Conservation (phyloP, 1,140 invertebrate genomes). For the Teleopsis dalmanni region DNA sequence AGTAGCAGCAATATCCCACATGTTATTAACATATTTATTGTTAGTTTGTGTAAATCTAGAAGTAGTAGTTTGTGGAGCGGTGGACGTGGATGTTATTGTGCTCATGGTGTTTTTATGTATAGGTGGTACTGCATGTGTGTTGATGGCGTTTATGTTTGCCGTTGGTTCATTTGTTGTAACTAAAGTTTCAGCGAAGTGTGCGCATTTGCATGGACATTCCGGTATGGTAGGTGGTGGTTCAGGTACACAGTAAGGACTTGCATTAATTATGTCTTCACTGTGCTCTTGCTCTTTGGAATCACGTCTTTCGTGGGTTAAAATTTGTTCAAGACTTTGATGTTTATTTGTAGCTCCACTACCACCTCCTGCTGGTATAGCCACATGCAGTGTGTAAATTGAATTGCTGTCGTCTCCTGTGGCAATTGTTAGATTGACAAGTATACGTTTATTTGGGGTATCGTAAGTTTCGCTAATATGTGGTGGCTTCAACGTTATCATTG, state of each 20-base stretch:
- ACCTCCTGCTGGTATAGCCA: constrained; percentile 32
- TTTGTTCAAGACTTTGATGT: constrained; percentile 29
- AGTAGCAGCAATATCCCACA: neutral
- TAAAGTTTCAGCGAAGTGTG: neutral
- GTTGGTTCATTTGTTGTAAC: neutral
- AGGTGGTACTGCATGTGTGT: constrained; percentile 4
- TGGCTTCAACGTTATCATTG: constrained; percentile 20
- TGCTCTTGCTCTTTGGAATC: neutral
- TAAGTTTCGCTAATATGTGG: constrained; percentile 30
- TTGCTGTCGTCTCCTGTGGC: constrained; percentile 36
- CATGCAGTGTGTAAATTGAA: constrained; percentile 40
- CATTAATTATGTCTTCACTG: neutral
- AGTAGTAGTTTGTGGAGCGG: neutral
- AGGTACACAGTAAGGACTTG: constrained; percentile 23
- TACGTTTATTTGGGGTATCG: constrained; percentile 28
- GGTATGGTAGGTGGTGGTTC: constrained; percentile 41
- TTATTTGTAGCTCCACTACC: constrained; percentile 3
- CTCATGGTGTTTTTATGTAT: neutral
- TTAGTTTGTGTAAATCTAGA: too few relatives aligned
- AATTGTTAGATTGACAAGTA: constrained; percentile 39
- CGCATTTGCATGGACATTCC: constrained; percentile 36
- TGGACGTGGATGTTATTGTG: constrained; percentile 2
- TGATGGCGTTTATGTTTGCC: neutral
- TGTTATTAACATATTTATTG: constrained; percentile 12
- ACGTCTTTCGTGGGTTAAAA: constrained; percentile 27